Evolutionary conservation across 2,113 vertebrate species (phyloP), one percentile per base, ranked within the genome.

Genomic region (human (Homo sapiens)): DNA sequence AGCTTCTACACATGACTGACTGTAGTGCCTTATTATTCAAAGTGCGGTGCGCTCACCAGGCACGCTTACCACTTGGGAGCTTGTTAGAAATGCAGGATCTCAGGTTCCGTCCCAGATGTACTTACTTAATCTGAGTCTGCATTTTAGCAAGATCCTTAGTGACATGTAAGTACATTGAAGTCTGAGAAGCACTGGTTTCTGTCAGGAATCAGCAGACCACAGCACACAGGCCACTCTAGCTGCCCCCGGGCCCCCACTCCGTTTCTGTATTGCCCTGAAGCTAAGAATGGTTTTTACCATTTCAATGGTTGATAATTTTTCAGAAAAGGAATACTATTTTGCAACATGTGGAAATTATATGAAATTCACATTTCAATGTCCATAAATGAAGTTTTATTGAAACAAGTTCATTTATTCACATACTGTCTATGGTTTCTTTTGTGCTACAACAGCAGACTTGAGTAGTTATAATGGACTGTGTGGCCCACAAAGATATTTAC

Each of bases 231-330:
- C 50, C 50, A 83, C 86, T 23, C n/a, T 32, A 93, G 40, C 25
- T 59, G 32, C 18, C 32, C 32, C 35, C 27, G 6, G 6, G 17
- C 18, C 52, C 18, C 6, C 6, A 55, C 52, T 55, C 32, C 86
- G 11, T 43, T 89, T 87, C 25, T 45, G 2, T 48, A 84, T 6
- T 30, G 22, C 35, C 32, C 59, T 20, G 20, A 9, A 86, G 25
- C 68, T 89, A 68, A 94, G 70, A 81, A 79, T 73, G 45, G 6
- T 8, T 94, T 95, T 97, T 83, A 75, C 12, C 89, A 89, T 92
- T 95, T 86, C 66, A 95, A 81, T 59, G 32, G n/a, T 52, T 96
- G 73, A 55, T 45, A 40, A 2, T 22, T 45, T 93, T 93, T 66
- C n/a, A 57, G 11, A 84, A 89, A 88, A 84, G 80, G 8, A 68